Conservation (phyloP, 2,888 invertebrate genomes). For the Urechis unicinctus region DNA sequence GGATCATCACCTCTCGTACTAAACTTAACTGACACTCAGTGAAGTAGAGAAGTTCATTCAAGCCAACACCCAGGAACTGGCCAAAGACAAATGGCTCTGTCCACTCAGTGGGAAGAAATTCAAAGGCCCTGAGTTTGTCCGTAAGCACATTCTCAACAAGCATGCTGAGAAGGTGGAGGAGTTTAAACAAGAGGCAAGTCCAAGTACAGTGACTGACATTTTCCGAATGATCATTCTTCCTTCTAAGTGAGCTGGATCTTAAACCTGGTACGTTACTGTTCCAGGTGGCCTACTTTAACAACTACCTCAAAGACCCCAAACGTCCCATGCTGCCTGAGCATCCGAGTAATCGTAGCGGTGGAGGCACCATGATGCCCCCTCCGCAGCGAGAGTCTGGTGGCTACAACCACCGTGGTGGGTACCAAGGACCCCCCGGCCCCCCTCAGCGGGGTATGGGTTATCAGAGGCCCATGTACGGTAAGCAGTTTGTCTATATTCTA, state of each 20-base stretch:
- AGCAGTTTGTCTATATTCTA: not conserved
- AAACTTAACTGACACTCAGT: slow-evolving; percentile 25
- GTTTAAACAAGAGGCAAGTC: slow-evolving; percentile 78
- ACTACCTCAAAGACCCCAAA: slow-evolving; percentile 86
- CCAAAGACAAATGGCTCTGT: slow-evolving; percentile 98
- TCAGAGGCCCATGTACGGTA: not conserved
- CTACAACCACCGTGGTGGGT: slow-evolving; percentile 13
- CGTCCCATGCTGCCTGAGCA: slow-evolving; percentile 84
- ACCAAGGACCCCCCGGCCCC: not conserved
- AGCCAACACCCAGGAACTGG: slow-evolving; percentile 91
- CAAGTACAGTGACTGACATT: not conserved
- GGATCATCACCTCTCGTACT: not conserved
- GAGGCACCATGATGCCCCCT: slow-evolving; percentile 34
- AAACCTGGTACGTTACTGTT: no score
- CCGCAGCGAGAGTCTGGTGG: slow-evolving; percentile 12
- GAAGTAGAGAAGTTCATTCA: slow-evolving; percentile 63
- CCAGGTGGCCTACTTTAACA: slow-evolving; percentile 93
- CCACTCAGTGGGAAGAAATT: slow-evolving; percentile 98
- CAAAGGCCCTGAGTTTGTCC: slow-evolving; percentile 95
- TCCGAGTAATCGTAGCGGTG: slow-evolving; percentile 36
- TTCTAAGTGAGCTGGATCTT: not conserved
- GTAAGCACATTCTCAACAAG: slow-evolving; percentile 97
- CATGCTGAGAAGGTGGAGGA: slow-evolving; percentile 95
- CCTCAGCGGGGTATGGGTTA: slow-evolving; percentile 1
- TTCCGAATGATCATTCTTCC: no score